Evolutionary conservation across 2,888 invertebrate species (phyloP).

Genomic region (Pseudococcus viburni): DNA sequence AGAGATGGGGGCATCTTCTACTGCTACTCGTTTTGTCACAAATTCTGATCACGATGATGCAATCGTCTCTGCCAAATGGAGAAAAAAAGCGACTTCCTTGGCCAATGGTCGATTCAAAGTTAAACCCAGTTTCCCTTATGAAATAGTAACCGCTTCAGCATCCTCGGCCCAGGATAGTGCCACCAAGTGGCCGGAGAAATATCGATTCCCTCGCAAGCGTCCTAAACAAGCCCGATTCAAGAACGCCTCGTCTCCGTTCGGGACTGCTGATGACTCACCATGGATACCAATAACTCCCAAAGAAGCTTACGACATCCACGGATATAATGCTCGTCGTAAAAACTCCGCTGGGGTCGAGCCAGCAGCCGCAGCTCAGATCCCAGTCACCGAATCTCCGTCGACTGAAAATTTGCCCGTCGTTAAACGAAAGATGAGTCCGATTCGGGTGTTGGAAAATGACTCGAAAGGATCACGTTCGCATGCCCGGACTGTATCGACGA

Average conservation of each 20-base stretch:
- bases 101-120: background rate
- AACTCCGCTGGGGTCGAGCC: background rate
- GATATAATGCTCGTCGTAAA: background rate
- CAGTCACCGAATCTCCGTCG: background rate
- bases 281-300: constrained; percentile 67
- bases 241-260: background rate
- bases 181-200: background rate
- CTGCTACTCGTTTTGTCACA: background rate
- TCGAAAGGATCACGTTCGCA: background rate
- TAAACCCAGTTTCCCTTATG: background rate
- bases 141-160: background rate
- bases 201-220: background rate
- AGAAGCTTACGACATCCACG: constrained; percentile 63
- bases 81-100: background rate
- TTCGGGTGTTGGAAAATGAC: constrained; percentile 29
- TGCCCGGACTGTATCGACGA: constrained; percentile 28
- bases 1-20: too few species aligned
- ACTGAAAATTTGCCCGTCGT: background rate
- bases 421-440: constrained; percentile 14
- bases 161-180: background rate
- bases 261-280: constrained; percentile 66
- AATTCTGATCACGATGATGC: background rate
- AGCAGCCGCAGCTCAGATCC: background rate
- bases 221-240: background rate
- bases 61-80: background rate